Percentiles rank a stretch among this genome's conserved stretches.
Evolutionary conservation across 1,140 invertebrate genomes (phyloP).

Genomic region (Rhagoletis pomonella): DNA sequence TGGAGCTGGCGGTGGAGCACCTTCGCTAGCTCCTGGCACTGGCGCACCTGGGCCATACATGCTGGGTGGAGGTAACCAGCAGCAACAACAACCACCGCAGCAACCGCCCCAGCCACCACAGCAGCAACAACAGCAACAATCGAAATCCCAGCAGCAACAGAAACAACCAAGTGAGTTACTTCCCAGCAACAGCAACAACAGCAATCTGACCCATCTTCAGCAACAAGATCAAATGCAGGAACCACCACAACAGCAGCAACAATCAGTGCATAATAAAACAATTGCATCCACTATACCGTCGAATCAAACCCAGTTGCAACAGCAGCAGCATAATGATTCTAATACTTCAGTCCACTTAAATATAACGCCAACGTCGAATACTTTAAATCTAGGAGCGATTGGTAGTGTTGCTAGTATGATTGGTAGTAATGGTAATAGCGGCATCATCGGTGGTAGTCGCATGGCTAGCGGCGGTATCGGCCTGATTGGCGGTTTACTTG

Average conservation of each 20-base stretch:
- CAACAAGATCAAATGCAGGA: slow-evolving; percentile 73
- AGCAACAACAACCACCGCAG: slow-evolving; percentile 75
- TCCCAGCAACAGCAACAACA: slow-evolving; percentile 42
- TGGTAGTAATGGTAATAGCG: slow-evolving; percentile 43
- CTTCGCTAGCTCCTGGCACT: slow-evolving; percentile 75
- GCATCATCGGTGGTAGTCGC: slow-evolving; percentile 36
- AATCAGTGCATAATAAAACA: slow-evolving; percentile 39
- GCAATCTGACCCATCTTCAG: slow-evolving; percentile 47
- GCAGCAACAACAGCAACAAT: slow-evolving; percentile 77
- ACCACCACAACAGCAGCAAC: slow-evolving; percentile 73
- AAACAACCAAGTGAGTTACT: slow-evolving; percentile 65
- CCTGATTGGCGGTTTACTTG: slow-evolving; percentile 53
- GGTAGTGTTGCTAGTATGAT: slow-evolving; percentile 34
- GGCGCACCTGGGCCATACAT: slow-evolving; percentile 79
- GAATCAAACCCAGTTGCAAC: slow-evolving; percentile 40
- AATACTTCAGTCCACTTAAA: background rate
- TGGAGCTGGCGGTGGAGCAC: slow-evolving; percentile 70
- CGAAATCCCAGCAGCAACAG: slow-evolving; percentile 79
- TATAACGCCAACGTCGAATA: slow-evolving; percentile 23
- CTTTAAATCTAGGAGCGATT: slow-evolving; percentile 48
- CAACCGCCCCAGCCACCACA: slow-evolving; percentile 75
- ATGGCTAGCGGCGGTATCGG: slow-evolving; percentile 49
- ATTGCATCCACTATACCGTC: slow-evolving; percentile 31
- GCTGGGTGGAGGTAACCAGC: slow-evolving; percentile 68
- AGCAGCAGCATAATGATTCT: slow-evolving; percentile 44